Evolutionary conservation across 2,113 vertebrate genomes (phyloP).

Genomic region (Cinclus cinclus): DNA sequence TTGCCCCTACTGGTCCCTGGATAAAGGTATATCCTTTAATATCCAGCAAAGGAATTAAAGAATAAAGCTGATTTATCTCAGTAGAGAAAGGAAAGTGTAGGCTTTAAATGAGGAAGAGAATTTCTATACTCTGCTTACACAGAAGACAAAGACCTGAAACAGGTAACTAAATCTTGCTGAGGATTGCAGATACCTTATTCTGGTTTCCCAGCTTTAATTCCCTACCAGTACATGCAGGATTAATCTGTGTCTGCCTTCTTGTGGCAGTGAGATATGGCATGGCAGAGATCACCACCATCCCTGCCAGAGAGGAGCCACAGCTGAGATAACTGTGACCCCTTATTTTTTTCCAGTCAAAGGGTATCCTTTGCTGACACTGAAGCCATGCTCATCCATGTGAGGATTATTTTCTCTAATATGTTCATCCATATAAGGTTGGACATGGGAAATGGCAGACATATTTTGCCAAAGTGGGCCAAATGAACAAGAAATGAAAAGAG

Average conservation of each 20-base stretch:
- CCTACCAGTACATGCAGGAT: background rate
- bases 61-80: constrained; percentile 13
- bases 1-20: background rate
- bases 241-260: background rate
- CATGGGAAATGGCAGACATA: background rate
- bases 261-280: background rate
- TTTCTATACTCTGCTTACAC: background rate
- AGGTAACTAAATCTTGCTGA: background rate
- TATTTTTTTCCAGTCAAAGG: background rate
- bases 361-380: background rate
- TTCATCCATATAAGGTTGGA: background rate
- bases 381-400: background rate
- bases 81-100: background rate
- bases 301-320: background rate
- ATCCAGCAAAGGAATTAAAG: background rate
- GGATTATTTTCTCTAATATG: background rate
- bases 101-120: background rate
- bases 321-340: background rate
- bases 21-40: background rate
- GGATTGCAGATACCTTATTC: background rate
- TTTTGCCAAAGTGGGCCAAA: background rate
- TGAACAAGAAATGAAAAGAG: background rate
- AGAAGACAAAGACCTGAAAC: background rate
- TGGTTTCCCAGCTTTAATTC: background rate
- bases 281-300: background rate